Conservation (phyloP, 2,113 vertebrate species). For the Tragelaphus scriptus region DNA sequence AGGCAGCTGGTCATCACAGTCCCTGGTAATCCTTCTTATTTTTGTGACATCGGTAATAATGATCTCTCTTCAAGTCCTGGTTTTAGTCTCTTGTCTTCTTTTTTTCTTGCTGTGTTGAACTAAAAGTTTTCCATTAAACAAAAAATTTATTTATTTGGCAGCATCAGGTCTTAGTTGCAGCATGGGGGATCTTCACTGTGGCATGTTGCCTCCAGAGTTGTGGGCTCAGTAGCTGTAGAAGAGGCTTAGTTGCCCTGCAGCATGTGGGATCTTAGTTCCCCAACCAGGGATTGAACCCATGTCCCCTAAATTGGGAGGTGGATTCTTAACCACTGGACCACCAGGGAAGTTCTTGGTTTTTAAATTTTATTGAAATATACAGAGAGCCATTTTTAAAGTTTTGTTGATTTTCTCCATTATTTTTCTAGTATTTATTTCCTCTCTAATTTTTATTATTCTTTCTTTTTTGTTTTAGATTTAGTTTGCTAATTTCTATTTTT, state of each 20-base stretch:
- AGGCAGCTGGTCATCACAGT: not conserved
- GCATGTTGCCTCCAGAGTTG: not conserved
- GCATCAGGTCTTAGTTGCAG: not conserved
- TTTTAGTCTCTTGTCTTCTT: not conserved
- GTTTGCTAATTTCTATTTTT: not conserved
- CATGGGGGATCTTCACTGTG: not conserved
- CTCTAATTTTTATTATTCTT: not conserved
- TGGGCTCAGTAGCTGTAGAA: not conserved
- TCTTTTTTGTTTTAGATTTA: not conserved
- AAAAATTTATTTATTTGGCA: not conserved
- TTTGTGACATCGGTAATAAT: not conserved
- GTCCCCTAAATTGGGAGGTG: accelerated
- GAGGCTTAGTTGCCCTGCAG: not conserved
- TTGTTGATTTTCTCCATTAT: not conserved
- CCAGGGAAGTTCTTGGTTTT: not conserved
- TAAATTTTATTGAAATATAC: not conserved
- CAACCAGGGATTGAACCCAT: not conserved
- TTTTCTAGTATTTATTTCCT: not conserved
- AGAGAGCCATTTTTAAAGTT: not conserved
- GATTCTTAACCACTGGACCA: not conserved
- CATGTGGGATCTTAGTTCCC: not conserved
- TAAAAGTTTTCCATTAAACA: not conserved
- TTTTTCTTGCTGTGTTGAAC: not conserved
- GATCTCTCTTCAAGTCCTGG: not conserved
- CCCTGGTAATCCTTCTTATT: not conserved